Evolutionary conservation across 2,113 vertebrate genomes (phyloP), one percentile per base, ranked within the genome.

Genomic region (Neodontobutis hainanensis): DNA sequence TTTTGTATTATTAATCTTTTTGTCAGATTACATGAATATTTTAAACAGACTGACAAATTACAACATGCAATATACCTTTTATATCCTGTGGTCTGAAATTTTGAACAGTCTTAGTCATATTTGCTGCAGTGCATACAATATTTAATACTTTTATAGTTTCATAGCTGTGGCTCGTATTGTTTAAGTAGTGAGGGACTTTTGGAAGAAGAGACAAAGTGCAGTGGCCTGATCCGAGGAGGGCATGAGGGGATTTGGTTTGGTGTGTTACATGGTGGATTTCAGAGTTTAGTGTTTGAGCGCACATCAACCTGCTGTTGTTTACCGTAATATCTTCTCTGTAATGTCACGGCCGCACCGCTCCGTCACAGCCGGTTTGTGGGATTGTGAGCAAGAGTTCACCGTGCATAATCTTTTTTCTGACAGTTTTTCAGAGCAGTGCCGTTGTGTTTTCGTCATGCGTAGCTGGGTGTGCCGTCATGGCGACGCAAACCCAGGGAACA

Each of bases 271-370:
- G 75, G 12, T 50, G 15, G 27, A 44, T 36, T 70, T 11, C 11
- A 3, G 49, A 60, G 44, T 82, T 74, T 57, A 48, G 51, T 36
- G 57, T 71, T 66, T 71, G 62, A 61, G 34, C 42, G 8, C 65
- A 62, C 67, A 64, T 72, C 68, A 50, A 42, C 75, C 68, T 63
- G 69, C 78, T 86, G 81, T 77, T 84, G 77, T 82, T 83, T 74
- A 68, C 56, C 58, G 8, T 49, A 34, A 71, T 59, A 46, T 70
- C 53, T 59, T 58, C 52, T 49, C 50, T 34, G 45, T 61, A 57
- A 63, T 2, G 65, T 73, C 69, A 60, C 11, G 64, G 63, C 19
- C 63, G 73, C 81, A 46, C 75, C 53, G 50, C 61, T 69, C 68
- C 65, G 49, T 38, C 72, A 45, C 6, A 68, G 43, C 36, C 19